Conservation (phyloP, 2,888 invertebrate species). For the Allygus modestus region DNA sequence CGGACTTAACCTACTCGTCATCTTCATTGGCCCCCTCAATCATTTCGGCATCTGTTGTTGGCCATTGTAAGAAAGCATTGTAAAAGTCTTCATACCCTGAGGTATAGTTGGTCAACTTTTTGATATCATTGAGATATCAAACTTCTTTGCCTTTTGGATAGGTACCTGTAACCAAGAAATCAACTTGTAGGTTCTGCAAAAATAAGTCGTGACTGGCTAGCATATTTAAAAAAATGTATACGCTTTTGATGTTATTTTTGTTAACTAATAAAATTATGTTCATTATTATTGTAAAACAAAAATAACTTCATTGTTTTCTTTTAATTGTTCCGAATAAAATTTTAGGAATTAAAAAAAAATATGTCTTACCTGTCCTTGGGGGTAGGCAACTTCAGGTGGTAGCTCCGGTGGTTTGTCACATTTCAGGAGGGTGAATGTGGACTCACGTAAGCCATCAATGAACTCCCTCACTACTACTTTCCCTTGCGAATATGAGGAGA, state of each 20-base stretch:
- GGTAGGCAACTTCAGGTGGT: slow-evolving; percentile 10
- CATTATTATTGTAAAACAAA: slow-evolving; percentile 30
- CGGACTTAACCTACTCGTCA: too few species aligned
- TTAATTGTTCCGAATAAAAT: slow-evolving; percentile 19
- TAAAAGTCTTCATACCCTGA: slow-evolving; percentile 17
- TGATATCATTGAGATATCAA: too few species aligned
- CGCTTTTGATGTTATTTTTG: slow-evolving; percentile 36
- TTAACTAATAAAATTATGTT: slow-evolving; percentile 26
- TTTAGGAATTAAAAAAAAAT: slow-evolving; percentile 1
- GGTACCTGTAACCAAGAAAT: too few species aligned
- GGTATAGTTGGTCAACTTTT: neutral
- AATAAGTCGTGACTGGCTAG: slow-evolving; percentile 8
- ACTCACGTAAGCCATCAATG: slow-evolving; percentile 40
- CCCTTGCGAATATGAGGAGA: slow-evolving; percentile 56
- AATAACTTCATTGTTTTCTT: slow-evolving; percentile 7
- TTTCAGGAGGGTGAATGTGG: slow-evolving; percentile 49
- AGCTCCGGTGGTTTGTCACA: slow-evolving; percentile 47
- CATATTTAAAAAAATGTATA: slow-evolving; percentile 10
- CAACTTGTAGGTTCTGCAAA: too few species aligned
- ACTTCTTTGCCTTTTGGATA: too few species aligned
- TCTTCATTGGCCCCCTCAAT: too few species aligned
- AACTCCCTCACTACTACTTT: slow-evolving; percentile 54
- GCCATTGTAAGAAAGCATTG: neutral
- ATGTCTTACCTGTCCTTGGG: slow-evolving; percentile 32
- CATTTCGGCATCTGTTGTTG: too few species aligned